Conservation (phyloP, 1,140 invertebrate species). For the Proales similis region DNA sequence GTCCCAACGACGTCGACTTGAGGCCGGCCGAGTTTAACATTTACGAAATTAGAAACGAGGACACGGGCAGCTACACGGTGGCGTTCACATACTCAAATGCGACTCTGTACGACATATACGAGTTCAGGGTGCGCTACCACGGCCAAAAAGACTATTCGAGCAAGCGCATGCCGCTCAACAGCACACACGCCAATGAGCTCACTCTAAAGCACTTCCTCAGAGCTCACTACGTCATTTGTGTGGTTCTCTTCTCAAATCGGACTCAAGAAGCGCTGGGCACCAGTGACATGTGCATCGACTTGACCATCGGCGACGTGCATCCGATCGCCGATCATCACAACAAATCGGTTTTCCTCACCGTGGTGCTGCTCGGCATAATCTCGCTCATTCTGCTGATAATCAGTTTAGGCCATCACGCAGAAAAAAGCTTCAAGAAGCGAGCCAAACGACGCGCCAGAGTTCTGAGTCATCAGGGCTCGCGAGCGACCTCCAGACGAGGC, state of each 20-base stretch:
- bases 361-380: slow-evolving; percentile 19
- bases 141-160: slow-evolving; percentile 19
- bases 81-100: background rate
- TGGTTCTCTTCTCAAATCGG: slow-evolving; percentile 10
- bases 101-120: slow-evolving; percentile 16
- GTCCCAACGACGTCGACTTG: too few species aligned
- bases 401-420: slow-evolving; percentile 2
- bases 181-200: slow-evolving; percentile 9
- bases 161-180: slow-evolving; percentile 16
- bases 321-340: slow-evolving; percentile 9
- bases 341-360: slow-evolving; percentile 18
- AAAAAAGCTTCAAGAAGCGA: slow-evolving; percentile 7
- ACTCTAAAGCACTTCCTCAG: slow-evolving; percentile 22
- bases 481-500: too few species aligned
- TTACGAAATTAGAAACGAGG: too few species aligned
- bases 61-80: too few species aligned
- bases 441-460: background rate
- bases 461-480: too few species aligned
- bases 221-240: slow-evolving; percentile 25
- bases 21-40: too few species aligned
- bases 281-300: slow-evolving; percentile 34
- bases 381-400: slow-evolving; percentile 6
- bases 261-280: slow-evolving; percentile 18
- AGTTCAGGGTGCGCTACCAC: slow-evolving; percentile 16
- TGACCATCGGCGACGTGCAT: slow-evolving; percentile 10